These are phyloP conservation scores for Lepidostoma basale DNA, from an alignment of 1,140 invertebrate species.

Conservation along the genomic window DNA sequence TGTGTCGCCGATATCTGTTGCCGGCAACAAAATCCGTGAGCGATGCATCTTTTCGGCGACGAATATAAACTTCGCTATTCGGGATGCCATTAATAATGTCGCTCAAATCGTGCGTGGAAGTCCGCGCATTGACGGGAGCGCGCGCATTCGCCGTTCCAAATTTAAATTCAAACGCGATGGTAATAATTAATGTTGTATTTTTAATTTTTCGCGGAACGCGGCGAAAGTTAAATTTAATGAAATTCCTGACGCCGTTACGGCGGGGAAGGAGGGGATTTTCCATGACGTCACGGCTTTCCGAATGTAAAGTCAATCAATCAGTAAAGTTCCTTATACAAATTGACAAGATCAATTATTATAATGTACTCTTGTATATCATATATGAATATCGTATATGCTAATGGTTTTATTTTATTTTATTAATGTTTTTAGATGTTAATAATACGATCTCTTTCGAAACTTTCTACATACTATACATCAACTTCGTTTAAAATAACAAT, in stretches of 20 bases:
- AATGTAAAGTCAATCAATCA: neutral
- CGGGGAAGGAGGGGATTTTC: neutral
- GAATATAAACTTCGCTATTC: slow-evolving; percentile 18
- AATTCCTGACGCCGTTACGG: slow-evolving; percentile 10
- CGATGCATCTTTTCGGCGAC: slow-evolving; percentile 7
- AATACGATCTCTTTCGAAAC: too few relatives aligned
- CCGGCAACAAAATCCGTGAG: slow-evolving; percentile 5
- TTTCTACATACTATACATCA: too few relatives aligned
- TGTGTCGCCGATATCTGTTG: slow-evolving; percentile 11
- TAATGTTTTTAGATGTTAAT: too few relatives aligned
- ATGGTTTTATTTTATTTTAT: too few relatives aligned
- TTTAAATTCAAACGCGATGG: slow-evolving; percentile 28
- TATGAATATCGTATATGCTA: too few relatives aligned
- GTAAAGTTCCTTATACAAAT: too few relatives aligned
- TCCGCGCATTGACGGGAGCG: slow-evolving; percentile 27
- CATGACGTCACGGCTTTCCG: slow-evolving; percentile 9
- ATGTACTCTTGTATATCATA: too few relatives aligned
- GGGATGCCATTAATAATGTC: slow-evolving; percentile 21
- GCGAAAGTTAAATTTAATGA: slow-evolving; percentile 32
- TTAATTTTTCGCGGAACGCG: slow-evolving; percentile 36
- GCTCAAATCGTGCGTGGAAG: slow-evolving; percentile 29
- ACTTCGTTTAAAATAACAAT: too few relatives aligned
- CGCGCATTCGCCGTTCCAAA: slow-evolving; percentile 26
- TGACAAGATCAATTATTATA: too few relatives aligned
- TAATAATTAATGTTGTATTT: slow-evolving; percentile 40